phyloP scores from a whole-genome alignment of 1,140 invertebrate genomes.

The Chionoecetes opilio region DNA sequence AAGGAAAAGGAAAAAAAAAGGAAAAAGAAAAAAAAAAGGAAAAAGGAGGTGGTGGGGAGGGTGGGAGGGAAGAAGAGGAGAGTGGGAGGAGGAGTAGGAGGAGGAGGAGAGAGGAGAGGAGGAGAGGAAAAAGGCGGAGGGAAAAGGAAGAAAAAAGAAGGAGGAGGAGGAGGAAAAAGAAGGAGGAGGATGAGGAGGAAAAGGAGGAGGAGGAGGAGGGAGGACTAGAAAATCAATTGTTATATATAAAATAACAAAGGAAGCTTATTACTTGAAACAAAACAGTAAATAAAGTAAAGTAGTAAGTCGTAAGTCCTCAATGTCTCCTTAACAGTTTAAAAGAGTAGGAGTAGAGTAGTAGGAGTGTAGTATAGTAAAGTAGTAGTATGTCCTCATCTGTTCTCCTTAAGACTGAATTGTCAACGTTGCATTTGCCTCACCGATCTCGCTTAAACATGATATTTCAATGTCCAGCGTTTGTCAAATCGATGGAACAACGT shows the following conservation, averaged over 20 bases:
- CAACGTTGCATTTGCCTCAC: too few relatives aligned
- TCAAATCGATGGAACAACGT: too few relatives aligned
- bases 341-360: neutral
- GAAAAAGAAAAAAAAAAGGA: neutral
- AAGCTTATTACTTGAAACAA: too few relatives aligned
- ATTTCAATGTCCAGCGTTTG: too few relatives aligned
- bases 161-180: slow-evolving; percentile 41
- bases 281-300: too few relatives aligned
- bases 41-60: neutral
- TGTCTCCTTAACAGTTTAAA: too few relatives aligned
- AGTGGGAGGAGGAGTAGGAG: neutral
- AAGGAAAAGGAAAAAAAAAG: neutral
- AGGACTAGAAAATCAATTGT: neutral
- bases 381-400: too few relatives aligned
- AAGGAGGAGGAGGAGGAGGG: slow-evolving; percentile 37
- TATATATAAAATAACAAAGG: too few relatives aligned
- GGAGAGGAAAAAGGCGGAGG: neutral
- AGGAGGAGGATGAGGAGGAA: slow-evolving; percentile 38
- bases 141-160: neutral
- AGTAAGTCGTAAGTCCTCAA: too few relatives aligned
- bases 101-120: neutral
- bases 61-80: neutral
- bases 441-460: too few relatives aligned
- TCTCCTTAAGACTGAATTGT: too few relatives aligned
- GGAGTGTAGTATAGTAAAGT: too few relatives aligned